phyloP scores from a whole-genome alignment of 2,888 invertebrate species.

The Amorpha juglandis region DNA sequence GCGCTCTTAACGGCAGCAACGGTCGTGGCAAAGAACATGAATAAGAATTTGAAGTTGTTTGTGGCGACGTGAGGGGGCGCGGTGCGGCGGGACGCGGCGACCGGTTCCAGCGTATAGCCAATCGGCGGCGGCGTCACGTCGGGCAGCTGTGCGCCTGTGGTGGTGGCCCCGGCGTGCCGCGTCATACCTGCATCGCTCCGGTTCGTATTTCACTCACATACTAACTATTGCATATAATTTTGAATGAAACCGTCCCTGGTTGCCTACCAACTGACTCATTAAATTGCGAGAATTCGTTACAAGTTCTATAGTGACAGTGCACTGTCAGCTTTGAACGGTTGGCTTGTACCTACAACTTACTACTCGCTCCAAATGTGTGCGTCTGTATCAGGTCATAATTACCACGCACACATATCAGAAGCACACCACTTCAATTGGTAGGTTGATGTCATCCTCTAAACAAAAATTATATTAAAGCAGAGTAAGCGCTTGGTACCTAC shows the following conservation, averaged over 20 bases:
- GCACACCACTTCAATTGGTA: slow-evolving; percentile 41
- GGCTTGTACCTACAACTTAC: slow-evolving; percentile 36
- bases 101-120: slow-evolving; percentile 75
- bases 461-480: slow-evolving; percentile 26
- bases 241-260: slow-evolving; percentile 70
- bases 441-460: slow-evolving; percentile 45
- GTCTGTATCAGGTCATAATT: slow-evolving; percentile 42
- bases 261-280: slow-evolving; percentile 60
- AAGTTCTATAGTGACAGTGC: slow-evolving; percentile 40
- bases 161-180: slow-evolving; percentile 58
- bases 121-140: slow-evolving; percentile 69
- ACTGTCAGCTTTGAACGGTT: slow-evolving; percentile 40
- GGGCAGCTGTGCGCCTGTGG: slow-evolving; percentile 73
- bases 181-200: slow-evolving; percentile 69
- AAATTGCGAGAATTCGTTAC: slow-evolving; percentile 49
- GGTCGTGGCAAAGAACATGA: slow-evolving; percentile 78
- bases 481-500: neutral
- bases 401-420: slow-evolving; percentile 36
- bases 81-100: slow-evolving; percentile 59
- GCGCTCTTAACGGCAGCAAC: slow-evolving; percentile 76
- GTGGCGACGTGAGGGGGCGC: slow-evolving; percentile 56
- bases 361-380: slow-evolving; percentile 40
- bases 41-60: slow-evolving; percentile 82
- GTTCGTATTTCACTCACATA: slow-evolving; percentile 66
- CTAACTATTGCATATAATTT: slow-evolving; percentile 67